Evolutionary conservation across 2,113 vertebrate species (phyloP), one percentile per base, ranked within the genome.

Genomic region (Tragelaphus imberbis): DNA sequence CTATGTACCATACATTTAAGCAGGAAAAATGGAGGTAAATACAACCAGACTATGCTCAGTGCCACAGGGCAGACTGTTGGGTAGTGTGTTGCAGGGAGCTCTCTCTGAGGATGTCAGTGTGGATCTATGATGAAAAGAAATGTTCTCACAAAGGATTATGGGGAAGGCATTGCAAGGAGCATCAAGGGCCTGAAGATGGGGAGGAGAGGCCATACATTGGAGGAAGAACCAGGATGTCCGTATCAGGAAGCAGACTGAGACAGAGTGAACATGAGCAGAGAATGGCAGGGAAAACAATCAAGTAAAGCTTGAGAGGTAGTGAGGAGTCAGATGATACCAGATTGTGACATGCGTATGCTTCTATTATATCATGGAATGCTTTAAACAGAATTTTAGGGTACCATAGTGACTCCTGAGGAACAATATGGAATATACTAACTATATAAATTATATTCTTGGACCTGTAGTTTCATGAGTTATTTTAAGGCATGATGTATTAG

Each of bases 251-350:
- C 14, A 36, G 27, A n/a, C 9, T 21, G 63, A n/a, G 33, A 16
- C 55, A 59, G 2, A 58, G 9, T 30, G 40, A 82, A 28, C 2
- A 11, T 21, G 8, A 40, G 21, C 0, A 30, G 5, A 1, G 8
- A 27, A 23, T 56, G 6, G 36, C 12, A 71, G 61, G 27, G 53
- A 59, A 59, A 56, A 51, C 21, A 86, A 53, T 53, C 6, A 25
- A 61, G 36, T 21, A 77, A 68, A 63, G 16, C 10, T 58, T 25
- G 25, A 58, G 58, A 94, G 49, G 14, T 14, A 90, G 9, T 61
- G 55, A 56, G 4, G 6, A 33, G 17, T 77, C 80, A 79, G 19
- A 16, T 86, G 47, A 36, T 55, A 17, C 30, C 27, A 30, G 51
- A 58, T 10, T 36, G 19, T 58, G 33, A 49, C 13, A 49, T 44